Base-by-base conservation (phyloP, 2,888 invertebrate species). In the Machimus atricapillus region DNA sequence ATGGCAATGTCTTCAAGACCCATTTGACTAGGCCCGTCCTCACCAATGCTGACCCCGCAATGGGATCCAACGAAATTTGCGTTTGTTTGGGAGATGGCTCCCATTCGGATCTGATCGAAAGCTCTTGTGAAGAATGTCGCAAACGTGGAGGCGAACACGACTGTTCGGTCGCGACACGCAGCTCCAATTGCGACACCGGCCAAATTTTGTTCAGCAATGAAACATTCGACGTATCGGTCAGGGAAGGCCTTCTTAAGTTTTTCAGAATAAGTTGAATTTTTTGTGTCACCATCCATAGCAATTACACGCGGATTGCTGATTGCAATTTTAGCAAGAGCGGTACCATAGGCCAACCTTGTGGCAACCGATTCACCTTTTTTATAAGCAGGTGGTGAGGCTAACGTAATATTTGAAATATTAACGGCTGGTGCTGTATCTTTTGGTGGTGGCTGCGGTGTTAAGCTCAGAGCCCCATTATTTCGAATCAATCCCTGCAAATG, bases 21-120 rank as follows among this genome's bases (percentile, higher is more conserved):
- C 99, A 99, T 99, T 94, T 99, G 99, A 87, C 98, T 98, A 23
- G 99, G 99, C 0, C 99, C 99, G 93, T 99, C 99, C 93, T 99
- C 99, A 46, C 99, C 99, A 93, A 99, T 99, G 91, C 98, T 98
- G 31, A 99, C 97, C 74, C 99, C 99, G 93, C 98, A 98, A 93
- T 99, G 99, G 0, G 99, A 99, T 0, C 99, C 99, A 88, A 94
- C 97, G 92, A 98, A 97, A 93, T 99, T 99, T 27, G 98, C 96
- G 93, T 99, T 99, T 34, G 98, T 97, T 94, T 98, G 98, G 56
- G 99, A 99, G 92, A 99, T 98, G 82, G 99, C 99, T 27, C 98
- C 99, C 99, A 99, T 99, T 89, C 99, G 96, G 91, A 99, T 97
- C 96, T 99, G 99, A 94, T 99, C 99, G 92, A 97, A 98, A 81